Evolutionary conservation across 2,888 invertebrate genomes (phyloP).

Genomic region (Lasioglossum zephyrum): DNA sequence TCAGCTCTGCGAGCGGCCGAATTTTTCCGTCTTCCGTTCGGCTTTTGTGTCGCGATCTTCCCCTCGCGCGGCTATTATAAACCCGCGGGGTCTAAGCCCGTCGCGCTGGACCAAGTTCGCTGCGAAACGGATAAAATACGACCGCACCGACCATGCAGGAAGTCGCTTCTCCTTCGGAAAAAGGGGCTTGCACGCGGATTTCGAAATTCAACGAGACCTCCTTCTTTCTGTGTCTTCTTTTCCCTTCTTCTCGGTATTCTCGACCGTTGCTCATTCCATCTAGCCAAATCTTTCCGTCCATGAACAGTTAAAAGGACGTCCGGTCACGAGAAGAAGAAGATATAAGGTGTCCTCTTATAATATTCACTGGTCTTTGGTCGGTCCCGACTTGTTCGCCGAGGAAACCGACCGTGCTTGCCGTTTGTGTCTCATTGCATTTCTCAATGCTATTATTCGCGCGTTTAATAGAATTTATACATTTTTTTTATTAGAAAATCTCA

Average conservation of each 20-base stretch:
- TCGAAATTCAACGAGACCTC: conserved; percentile 66
- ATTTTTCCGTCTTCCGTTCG: conserved; percentile 71
- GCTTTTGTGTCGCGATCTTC: conserved; percentile 73
- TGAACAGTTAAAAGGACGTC: conserved; percentile 30
- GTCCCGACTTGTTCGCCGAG: neutral
- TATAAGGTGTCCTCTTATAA: neutral
- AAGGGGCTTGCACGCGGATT: conserved; percentile 64
- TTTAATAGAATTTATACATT: neutral
- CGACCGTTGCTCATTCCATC: neutral
- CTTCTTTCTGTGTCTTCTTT: neutral
- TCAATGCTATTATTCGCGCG: neutral
- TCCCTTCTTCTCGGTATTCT: neutral
- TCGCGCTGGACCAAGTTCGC: conserved; percentile 40
- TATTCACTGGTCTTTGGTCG: neutral
- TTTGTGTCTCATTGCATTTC: neutral
- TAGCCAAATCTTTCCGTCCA: neutral
- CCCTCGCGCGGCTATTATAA: conserved; percentile 70
- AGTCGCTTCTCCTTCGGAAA: conserved; percentile 67
- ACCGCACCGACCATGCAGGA: conserved; percentile 61
- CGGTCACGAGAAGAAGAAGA: conserved; percentile 8
- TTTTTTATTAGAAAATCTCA: no score
- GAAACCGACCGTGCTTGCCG: neutral
- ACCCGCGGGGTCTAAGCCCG: conserved; percentile 39
- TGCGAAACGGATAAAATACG: conserved; percentile 72
- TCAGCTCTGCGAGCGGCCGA: conserved; percentile 68